A percentile compares a stretch with the other conserved stretches of the same genome.
phyloP scores from a whole-genome alignment of 1,140 invertebrate species.

The Papilio xuthus region DNA sequence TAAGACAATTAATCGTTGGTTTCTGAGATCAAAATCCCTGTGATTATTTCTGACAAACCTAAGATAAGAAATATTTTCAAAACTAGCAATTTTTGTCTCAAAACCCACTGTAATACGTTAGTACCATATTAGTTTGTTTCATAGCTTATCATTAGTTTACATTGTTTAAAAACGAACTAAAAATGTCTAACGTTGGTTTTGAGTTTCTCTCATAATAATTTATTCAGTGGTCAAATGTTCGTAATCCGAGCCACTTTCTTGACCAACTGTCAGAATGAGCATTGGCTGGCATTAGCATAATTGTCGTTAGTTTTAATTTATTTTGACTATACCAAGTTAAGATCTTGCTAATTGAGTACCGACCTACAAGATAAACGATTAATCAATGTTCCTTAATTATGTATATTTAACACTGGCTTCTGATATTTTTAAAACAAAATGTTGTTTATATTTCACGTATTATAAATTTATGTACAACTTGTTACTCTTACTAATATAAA shows the following conservation, averaged over 20 bases:
- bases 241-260: constrained; percentile 18
- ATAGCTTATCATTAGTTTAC: not conserved
- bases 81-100: too few species aligned
- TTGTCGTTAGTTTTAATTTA: constrained; percentile 29
- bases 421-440: not conserved
- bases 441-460: too few species aligned
- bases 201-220: constrained; percentile 29
- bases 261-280: constrained; percentile 26
- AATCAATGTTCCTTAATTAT: constrained; percentile 11
- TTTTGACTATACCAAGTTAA: constrained; percentile 8
- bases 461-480: not conserved
- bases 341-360: constrained; percentile 19
- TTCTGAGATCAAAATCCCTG: too few species aligned
- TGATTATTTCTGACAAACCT: too few species aligned
- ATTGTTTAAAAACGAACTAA: not conserved
- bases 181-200: not conserved
- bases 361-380: not conserved
- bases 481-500: too few species aligned
- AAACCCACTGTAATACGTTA: too few species aligned
- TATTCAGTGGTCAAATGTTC: constrained; percentile 27
- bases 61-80: too few species aligned
- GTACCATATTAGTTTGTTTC: not conserved
- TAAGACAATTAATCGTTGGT: too few species aligned
- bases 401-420: not conserved
- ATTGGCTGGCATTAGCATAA: constrained; percentile 27